Base-by-base conservation (phyloP, 2,888 invertebrate species). In the Drosophila setosimentum region DNA sequence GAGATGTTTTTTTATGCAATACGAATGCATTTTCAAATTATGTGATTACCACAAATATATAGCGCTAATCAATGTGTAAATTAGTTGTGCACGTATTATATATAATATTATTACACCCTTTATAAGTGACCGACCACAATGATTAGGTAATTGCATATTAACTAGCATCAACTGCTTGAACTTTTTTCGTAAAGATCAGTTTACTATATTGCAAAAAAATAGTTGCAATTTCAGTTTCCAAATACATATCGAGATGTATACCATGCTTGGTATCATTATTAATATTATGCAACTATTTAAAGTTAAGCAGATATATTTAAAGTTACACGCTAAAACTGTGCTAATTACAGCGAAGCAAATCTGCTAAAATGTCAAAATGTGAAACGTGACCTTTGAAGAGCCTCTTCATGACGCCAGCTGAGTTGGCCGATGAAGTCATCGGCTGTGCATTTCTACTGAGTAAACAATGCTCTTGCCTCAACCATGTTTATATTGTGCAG, bases 401-500 rank as follows among this genome's bases (percentile, higher is more conserved):
- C 48, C 42, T 53, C 42, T 8, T 24, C 16, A 48, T 79, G 80
- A 68, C 80, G 80, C 67, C 83, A 65, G 73, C 60, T 51, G 55
- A 60, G 50, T 48, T 48, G 32, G 35, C 33, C 61, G 74, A 83
- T 83, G 82, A 83, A 75, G 81, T 83, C 87, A 83, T 83, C 86
- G 74, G 61, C 58, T 64, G 71, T 60, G 67, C 55, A 68, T 61
- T 68, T 61, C 21, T 35, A 18, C 42, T 29, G 33, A 37, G 49
- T 53, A 64, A 68, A 53, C 45, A 69, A 27, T 59, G 42, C 63
- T 51, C 62, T 49, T 62, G n/a, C 51, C 62, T 60, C 64, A 60
- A 63, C 68, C 66, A 73, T 49, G 63, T 54, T 50, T 58, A 61
- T 42, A 70, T 68, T 58, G 53, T 66, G 61, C 66, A 63, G 55